Conservation (phyloP, 2,797 vertebrate genomes). For the Knipowitschia caucasica region DNA sequence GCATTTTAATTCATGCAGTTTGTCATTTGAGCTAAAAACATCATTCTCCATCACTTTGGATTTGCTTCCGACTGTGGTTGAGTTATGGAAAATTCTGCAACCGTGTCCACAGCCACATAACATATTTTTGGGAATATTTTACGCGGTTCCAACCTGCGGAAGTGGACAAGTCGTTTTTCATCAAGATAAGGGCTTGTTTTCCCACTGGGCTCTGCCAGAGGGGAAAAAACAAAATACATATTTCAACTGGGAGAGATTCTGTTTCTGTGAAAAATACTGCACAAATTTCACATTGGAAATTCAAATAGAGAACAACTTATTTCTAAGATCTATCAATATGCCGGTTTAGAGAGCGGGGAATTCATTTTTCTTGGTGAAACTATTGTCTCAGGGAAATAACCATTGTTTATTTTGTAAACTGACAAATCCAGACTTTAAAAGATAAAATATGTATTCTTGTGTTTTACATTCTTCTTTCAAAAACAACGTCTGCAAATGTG, state of each 20-base stretch:
- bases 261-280: conserved; percentile 9
- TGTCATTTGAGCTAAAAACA: no score
- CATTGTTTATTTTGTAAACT: not conserved
- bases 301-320: conserved; percentile 24
- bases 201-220: not conserved
- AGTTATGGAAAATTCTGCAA: conserved; percentile 10
- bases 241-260: not conserved
- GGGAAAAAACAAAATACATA: conserved; percentile 1
- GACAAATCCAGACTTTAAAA: not conserved
- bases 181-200: conserved; percentile 13
- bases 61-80: no score
- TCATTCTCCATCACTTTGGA: no score
- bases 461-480: no score
- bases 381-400: not conserved
- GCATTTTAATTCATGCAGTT: no score
- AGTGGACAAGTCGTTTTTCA: conserved; percentile 11
- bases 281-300: conserved; percentile 8
- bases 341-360: conserved; percentile 6
- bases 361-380: not conserved
- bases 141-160: not conserved
- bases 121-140: conserved; percentile 5
- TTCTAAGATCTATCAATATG: conserved; percentile 15
- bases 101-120: not conserved
- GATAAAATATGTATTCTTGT: not conserved
- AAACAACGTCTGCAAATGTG: no score